A percentile compares a stretch with the other conserved stretches of the same genome.
phyloP scores from a whole-genome alignment of 2,888 invertebrate species.

The Amphipyra tragopoginis region DNA sequence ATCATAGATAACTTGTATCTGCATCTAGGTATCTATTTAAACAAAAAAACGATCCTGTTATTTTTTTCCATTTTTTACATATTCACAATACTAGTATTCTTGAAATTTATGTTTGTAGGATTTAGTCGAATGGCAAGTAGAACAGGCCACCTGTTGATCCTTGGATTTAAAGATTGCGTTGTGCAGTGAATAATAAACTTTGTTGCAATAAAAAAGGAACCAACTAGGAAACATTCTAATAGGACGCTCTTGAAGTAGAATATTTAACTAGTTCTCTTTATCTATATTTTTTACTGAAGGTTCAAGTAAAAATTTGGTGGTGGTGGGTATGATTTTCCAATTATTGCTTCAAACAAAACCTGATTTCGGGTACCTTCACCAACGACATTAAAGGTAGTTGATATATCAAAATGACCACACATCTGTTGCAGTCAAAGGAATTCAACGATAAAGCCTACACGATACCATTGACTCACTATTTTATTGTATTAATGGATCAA shows the following conservation, averaged over 20 bases:
- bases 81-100: constrained; percentile 38
- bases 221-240: constrained; percentile 27
- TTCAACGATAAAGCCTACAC: constrained; percentile 26
- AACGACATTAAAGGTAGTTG: constrained; percentile 31
- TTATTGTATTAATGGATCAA: constrained; percentile 9
- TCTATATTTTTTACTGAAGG: constrained; percentile 2
- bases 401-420: constrained; percentile 33
- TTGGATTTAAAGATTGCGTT: constrained; percentile 52
- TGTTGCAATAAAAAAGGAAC: constrained; percentile 46
- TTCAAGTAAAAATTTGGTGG: too few species aligned
- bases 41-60: constrained; percentile 6
- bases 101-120: constrained; percentile 47
- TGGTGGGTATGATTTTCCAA: too few species aligned
- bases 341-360: constrained; percentile 10
- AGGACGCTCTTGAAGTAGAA: constrained; percentile 17
- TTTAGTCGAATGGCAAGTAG: constrained; percentile 41
- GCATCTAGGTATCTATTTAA: constrained; percentile 11
- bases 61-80: constrained; percentile 21
- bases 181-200: constrained; percentile 53
- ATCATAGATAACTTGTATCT: constrained; percentile 81
- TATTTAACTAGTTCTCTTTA: constrained; percentile 15
- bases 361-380: constrained; percentile 17
- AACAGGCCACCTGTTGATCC: constrained; percentile 49
- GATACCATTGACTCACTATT: constrained; percentile 16
- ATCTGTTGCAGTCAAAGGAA: constrained; percentile 22